Conservation (phyloP, 2,797 vertebrate species). For the Nyctibius grandis region DNA sequence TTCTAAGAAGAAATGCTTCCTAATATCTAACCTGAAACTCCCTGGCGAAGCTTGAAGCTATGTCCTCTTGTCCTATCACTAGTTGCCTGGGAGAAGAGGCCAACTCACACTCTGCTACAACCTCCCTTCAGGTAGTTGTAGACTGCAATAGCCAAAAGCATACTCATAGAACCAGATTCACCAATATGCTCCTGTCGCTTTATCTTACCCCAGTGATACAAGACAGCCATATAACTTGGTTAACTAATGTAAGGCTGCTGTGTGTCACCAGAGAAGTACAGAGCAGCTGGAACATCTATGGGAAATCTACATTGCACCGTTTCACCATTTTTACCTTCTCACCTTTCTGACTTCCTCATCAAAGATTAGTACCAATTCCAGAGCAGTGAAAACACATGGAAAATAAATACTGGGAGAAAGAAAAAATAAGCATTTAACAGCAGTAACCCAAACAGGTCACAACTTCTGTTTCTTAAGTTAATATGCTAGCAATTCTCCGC, state of each 20-base stretch:
- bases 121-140: too few relatives aligned
- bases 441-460: not conserved
- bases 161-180: not conserved
- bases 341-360: not conserved
- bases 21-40: too few relatives aligned
- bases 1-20: too few relatives aligned
- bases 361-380: not conserved
- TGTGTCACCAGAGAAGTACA: not conserved
- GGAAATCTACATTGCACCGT: not conserved
- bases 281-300: not conserved
- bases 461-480: constrained; percentile 8
- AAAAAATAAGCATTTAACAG: not conserved
- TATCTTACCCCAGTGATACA: not conserved
- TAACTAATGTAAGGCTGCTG: constrained; percentile 5
- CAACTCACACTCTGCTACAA: too few relatives aligned
- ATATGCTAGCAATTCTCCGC: not conserved
- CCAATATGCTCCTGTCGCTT: not conserved
- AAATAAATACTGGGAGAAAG: not conserved
- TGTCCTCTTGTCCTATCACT: too few relatives aligned
- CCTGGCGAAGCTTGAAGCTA: too few relatives aligned
- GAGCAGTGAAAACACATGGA: not conserved
- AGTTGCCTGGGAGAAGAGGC: too few relatives aligned
- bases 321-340: constrained; percentile 11
- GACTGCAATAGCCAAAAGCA: not conserved
- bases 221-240: constrained; percentile 24